Percentiles rank a stretch among this genome's conserved stretches.
Conservation (phyloP, 1,140 invertebrate genomes). For the Hyposmocoma kahamanoa region DNA sequence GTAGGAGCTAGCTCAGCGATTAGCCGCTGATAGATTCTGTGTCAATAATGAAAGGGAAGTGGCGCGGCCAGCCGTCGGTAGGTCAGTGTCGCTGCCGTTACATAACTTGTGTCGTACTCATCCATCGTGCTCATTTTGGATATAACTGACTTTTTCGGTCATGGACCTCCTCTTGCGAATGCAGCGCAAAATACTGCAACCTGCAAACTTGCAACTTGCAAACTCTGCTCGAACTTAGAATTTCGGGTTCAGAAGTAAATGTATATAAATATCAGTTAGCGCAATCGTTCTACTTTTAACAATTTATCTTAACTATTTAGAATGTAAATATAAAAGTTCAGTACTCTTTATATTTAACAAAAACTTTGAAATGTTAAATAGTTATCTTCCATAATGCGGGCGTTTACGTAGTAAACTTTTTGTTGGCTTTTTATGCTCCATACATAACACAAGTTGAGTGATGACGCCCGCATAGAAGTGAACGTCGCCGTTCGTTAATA, state of each 20-base stretch:
- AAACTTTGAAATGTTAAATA: too few species aligned
- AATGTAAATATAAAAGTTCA: too few species aligned
- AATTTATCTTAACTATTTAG: too few species aligned
- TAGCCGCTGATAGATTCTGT: conserved; percentile 51
- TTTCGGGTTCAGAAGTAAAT: too few species aligned
- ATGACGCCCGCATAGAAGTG: background rate
- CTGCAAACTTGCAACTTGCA: conserved; percentile 15
- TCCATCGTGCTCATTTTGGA: conserved; percentile 36
- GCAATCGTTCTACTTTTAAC: too few species aligned
- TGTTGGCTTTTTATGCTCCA: background rate
- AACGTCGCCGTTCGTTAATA: too few species aligned
- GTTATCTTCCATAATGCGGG: too few species aligned
- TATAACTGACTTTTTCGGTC: conserved; percentile 11
- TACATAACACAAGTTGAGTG: background rate
- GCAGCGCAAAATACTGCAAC: conserved; percentile 10
- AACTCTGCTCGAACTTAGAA: too few species aligned
- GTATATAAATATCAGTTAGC: too few species aligned
- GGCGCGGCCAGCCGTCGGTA: conserved; percentile 46
- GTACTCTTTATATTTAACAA: too few species aligned
- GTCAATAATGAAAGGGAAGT: conserved; percentile 69
- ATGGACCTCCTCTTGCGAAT: conserved; percentile 9
- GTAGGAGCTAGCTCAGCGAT: conserved; percentile 24
- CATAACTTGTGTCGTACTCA: conserved; percentile 51
- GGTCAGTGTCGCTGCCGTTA: conserved; percentile 62
- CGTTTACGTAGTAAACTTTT: background rate